phyloP scores from a whole-genome alignment of 2,113 vertebrate genomes.

The Tetrax tetrax region DNA sequence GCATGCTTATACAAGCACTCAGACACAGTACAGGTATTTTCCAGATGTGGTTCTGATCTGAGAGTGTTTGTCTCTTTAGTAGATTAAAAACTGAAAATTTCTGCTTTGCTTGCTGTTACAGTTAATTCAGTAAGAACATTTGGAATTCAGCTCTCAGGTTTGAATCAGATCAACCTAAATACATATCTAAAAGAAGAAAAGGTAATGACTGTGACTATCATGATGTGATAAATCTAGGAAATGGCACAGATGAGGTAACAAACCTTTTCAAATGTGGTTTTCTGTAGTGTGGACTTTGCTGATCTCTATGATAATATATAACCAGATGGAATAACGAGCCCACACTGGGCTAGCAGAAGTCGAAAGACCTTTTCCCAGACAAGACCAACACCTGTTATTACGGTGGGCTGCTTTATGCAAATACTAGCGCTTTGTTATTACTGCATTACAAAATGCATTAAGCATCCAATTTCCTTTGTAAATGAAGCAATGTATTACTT shows the following conservation, averaged over 20 bases:
- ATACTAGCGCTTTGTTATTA: neutral
- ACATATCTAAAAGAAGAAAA: neutral
- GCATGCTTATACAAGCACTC: neutral
- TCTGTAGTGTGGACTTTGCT: neutral
- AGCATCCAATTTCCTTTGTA: conserved; percentile 12
- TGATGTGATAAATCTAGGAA: neutral
- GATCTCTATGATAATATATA: neutral
- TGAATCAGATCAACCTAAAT: neutral
- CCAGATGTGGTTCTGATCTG: neutral
- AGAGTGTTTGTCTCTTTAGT: neutral
- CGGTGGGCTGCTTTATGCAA: neutral
- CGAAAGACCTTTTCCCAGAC: neutral
- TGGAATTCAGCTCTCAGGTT: neutral
- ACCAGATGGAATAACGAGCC: neutral
- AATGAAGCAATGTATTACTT: conserved; percentile 24
- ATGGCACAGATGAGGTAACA: neutral
- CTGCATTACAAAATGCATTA: neutral
- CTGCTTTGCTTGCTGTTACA: neutral
- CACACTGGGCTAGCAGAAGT: neutral
- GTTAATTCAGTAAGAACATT: neutral
- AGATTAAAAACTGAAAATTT: neutral
- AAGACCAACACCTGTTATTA: neutral
- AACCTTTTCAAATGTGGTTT: neutral
- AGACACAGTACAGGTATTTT: neutral
- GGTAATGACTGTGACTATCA: neutral